Evolutionary conservation across 2,113 vertebrate genomes (phyloP), one percentile per base, ranked within the genome.

Genomic region (Sterrhoptilus dennistouni): DNA sequence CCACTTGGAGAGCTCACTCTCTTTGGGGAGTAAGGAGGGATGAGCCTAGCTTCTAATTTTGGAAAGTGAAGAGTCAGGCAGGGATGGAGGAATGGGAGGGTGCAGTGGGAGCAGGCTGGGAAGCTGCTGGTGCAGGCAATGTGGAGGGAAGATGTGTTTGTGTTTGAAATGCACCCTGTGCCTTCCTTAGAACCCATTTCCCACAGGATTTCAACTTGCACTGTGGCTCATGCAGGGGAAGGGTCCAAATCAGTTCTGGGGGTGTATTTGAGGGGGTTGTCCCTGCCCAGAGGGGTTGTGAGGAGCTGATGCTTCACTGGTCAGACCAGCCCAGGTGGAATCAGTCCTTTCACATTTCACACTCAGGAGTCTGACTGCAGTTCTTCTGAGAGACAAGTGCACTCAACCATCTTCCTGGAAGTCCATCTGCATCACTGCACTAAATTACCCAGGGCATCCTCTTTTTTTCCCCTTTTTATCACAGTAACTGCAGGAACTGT

Each of bases 351-450:
- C 23, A 4, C 3, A 1, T 59, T 80, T 83, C 52, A 29, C 49
- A 25, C 27, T 14, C 35, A 8, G 42, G 42, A 54, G 23, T 22
- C 82, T 92, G 63, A 35, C 77, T 47, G 42, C 36, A 27, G 12
- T 35, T 96, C 60, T 56, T 71, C 19, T 22, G 65, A n/a, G 60
- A 89, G 45, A 52, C 5, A 15, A 49, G 82, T 76, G 50, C 35
- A 35, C 79, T 91, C 83, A 38, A 5, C 42, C 52, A 14, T 84
- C 68, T 90, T 94, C 53, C 61, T 24, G 5, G 83, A 75, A 76
- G 56, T 92, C 75, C 47, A 57, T 92, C 83, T 42, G 83, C 88
- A 86, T 90, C 14, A 9, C 85, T 87, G n/a, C 75, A 12, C 59
- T 75, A 15, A 82, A 83, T 53, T 77, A 86, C 59, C 50, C 29